phyloP scores from a whole-genome alignment of 2,888 invertebrate genomes.

The Quadriops clusia region DNA sequence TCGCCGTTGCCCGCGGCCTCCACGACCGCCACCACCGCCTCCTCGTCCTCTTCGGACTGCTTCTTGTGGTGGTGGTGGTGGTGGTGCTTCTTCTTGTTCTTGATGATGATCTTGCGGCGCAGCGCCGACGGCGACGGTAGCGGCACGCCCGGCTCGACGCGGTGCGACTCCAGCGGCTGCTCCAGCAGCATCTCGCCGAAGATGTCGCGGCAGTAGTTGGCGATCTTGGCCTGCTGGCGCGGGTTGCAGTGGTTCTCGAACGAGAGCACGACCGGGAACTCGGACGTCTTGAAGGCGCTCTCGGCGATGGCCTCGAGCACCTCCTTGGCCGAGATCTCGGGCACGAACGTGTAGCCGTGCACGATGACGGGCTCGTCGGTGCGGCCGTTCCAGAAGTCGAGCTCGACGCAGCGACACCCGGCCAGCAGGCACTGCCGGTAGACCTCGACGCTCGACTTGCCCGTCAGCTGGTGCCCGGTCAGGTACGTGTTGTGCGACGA shows the following conservation, averaged over 20 bases:
- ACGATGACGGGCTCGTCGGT: conserved; percentile 93
- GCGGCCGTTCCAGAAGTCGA: conserved; percentile 96
- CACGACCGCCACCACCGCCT: conserved; percentile 21
- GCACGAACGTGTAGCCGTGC: conserved; percentile 95
- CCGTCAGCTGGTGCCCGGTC: conserved; percentile 92
- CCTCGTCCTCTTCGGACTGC: conserved; percentile 35
- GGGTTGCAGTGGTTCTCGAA: conserved; percentile 98
- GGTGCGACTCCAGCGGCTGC: conserved; percentile 72
- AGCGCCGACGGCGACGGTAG: conserved; percentile 78
- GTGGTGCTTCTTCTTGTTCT: conserved; percentile 88
- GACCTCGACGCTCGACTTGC: conserved; percentile 92
- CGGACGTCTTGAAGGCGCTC: conserved; percentile 94
- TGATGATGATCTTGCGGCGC: conserved; percentile 87
- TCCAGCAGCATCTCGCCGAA: conserved; percentile 91
- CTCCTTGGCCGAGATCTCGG: conserved; percentile 88
- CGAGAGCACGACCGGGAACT: conserved; percentile 89
- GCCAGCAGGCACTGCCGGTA: conserved; percentile 89
- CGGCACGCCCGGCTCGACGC: conserved; percentile 63
- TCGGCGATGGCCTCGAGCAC: conserved; percentile 95
- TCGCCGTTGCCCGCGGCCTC: conserved; percentile 48
- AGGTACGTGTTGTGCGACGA: conserved; percentile 97
- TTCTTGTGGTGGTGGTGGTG: conserved; percentile 61
- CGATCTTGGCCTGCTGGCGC: conserved; percentile 92
- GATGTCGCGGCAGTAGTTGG: conserved; percentile 88
- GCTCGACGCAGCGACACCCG: conserved; percentile 90